Percentiles rank a stretch among this genome's conserved stretches.
Evolutionary conservation across 2,888 invertebrate species (phyloP).

Genomic region (Ormia ochracea): DNA sequence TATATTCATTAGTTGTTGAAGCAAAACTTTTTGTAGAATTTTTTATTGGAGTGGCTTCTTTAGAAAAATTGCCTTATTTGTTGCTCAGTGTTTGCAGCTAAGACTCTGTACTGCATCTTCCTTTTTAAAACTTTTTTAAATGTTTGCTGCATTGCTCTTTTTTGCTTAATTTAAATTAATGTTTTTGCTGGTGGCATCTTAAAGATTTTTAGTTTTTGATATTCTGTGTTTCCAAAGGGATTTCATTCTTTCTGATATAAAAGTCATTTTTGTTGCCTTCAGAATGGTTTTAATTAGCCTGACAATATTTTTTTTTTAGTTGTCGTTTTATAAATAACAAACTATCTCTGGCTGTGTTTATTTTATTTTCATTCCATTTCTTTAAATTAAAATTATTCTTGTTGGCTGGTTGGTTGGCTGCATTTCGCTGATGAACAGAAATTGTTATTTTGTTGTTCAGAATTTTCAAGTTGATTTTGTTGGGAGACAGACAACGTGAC

Average conservation of each 20-base stretch:
- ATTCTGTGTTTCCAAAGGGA: constrained; percentile 43
- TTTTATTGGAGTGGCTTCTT: neutral
- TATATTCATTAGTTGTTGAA: too few relatives aligned
- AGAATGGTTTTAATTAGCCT: constrained; percentile 58
- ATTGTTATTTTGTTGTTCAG: neutral
- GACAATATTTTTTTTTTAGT: constrained; percentile 44
- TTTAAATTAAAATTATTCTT: constrained; percentile 52
- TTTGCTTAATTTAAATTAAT: constrained; percentile 59
- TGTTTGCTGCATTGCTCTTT: constrained; percentile 20
- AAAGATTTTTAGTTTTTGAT: constrained; percentile 55
- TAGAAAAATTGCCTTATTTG: neutral
- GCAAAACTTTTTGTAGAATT: neutral
- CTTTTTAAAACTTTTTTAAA: neutral
- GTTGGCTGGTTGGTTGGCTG: constrained; percentile 19
- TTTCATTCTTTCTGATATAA: neutral
- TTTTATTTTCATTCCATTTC: constrained; percentile 16
- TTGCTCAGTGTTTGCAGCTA: neutral
- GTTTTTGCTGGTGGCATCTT: constrained; percentile 39
- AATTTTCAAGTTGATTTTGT: constrained; percentile 24
- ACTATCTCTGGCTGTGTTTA: constrained; percentile 4
- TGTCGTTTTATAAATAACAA: constrained; percentile 42
- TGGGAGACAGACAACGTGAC: constrained; percentile 28
- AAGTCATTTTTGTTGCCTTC: constrained; percentile 19
- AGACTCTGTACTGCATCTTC: neutral
- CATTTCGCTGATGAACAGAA: constrained; percentile 8